phyloP scores from a whole-genome alignment of 2,888 invertebrate genomes.

The Caenorhabditis doughertyi region DNA sequence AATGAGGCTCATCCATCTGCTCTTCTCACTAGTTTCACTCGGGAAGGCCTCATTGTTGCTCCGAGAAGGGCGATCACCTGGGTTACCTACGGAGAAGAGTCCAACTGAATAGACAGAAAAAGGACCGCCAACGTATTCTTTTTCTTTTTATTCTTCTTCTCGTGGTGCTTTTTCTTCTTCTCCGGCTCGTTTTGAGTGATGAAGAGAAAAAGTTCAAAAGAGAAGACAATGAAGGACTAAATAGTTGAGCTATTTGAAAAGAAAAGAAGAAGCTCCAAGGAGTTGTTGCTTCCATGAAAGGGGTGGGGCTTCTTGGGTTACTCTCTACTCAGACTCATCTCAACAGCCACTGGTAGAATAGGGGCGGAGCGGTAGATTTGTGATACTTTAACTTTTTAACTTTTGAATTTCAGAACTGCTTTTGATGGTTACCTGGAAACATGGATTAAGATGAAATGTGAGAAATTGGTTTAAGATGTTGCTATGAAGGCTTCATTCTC shows the following conservation, averaged over 20 bases:
- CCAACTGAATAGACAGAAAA: slow-evolving; percentile 16
- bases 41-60: slow-evolving; percentile 31
- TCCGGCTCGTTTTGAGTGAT: slow-evolving; percentile 17
- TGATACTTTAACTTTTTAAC: background rate
- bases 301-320: slow-evolving; percentile 60
- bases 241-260: slow-evolving; percentile 16
- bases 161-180: background rate
- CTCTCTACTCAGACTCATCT: slow-evolving; percentile 1
- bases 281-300: slow-evolving; percentile 15
- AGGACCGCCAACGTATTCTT: slow-evolving; percentile 33
- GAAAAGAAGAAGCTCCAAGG: background rate
- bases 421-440: background rate
- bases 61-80: slow-evolving; percentile 51
- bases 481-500: too few species aligned
- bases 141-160: slow-evolving; percentile 32
- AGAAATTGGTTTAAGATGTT: too few species aligned
- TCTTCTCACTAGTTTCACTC: slow-evolving; percentile 25
- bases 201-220: slow-evolving; percentile 14
- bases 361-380: slow-evolving; percentile 14
- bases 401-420: background rate
- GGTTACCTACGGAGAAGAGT: slow-evolving; percentile 42
- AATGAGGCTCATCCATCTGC: slow-evolving; percentile 40
- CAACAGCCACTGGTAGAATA: slow-evolving; percentile 14
- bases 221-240: slow-evolving; percentile 30
- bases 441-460: too few species aligned